Base-by-base conservation (phyloP, 2,113 vertebrate genomes). In the Catharus fuscescens region DNA sequence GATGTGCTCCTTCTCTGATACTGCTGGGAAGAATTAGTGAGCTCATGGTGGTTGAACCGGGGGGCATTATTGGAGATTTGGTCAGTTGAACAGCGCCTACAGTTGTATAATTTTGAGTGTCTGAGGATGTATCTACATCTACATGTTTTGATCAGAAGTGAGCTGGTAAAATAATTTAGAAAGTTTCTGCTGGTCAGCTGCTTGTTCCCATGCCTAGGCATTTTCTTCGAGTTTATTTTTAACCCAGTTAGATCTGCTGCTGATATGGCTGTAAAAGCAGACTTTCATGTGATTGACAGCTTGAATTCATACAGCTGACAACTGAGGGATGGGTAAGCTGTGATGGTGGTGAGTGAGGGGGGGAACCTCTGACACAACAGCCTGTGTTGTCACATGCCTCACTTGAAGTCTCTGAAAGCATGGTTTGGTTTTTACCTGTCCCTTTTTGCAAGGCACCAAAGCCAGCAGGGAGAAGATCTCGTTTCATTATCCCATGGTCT, bases 211-310 rank as follows among this genome's bases (percentile, higher is more conserved):
- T 88, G 67, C 60, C 38, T 78, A 73, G 60, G 72, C 18, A 4
- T 96, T 88, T 61, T 92, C 70, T 93, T 86, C 38, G 62, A 78
- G 38, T 77, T 94, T 97, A 88, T 93, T 94, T 97, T 97, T 95
- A 95, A 90, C 76, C 32, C 44, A 40, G 79, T 69, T 73, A 77
- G 82, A 88, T 90, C 72, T 92, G 80, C 67, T 83, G 76, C 50
- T 93, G 88, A 62, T 90, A 90, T 67, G 80, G 42, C 64, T 94
- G 83, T 69, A 83, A 97, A 80, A 86, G 80, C 59, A 69, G 80
- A 59, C 54, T 77, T 90, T n/a, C 20, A 20, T 93, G 38, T 34
- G 19, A 71, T 47, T 95, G 93, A 74, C 85, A 93, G 42, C 80
- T 89, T 94, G 77, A 80, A 91, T 91, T 89, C 50, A 21, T 80